Base-by-base conservation (phyloP, 2,888 invertebrate genomes). In the Aporophyla lueneburgensis region DNA sequence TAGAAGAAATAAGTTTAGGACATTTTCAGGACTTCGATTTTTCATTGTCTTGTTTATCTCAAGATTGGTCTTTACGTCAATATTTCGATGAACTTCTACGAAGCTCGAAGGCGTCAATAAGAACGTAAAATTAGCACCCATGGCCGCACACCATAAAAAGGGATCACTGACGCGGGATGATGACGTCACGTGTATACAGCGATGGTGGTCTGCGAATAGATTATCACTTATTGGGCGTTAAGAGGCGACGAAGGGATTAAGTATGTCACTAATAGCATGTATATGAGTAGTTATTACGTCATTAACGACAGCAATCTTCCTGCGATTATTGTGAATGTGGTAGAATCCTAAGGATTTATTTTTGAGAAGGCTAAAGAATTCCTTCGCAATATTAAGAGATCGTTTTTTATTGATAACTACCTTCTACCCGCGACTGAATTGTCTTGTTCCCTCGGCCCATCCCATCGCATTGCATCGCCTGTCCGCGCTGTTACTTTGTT, bases 201-300 rank as follows among this genome's bases (percentile, higher is more conserved):
- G 59, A 58, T 49, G 14, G 86, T 71, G 78, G 67, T 71, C 77
- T 51, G 63, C 54, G 63, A 83, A 83, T 86, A 86, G 78, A 76
- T 67, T 83, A 53, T 53, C 33, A n/a, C 58, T 66, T 58, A 65
- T 56, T 53, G 33, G 27, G 21, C 67, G 51, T 51, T 54, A 69
- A 58, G 68, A 69, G 51, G 54, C 65, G 24, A 49, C 46, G 46
- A 70, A 46, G 51, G 49, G 66, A 82, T 65, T 73, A 33, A 33
- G 33, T 33, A 49, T 62, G 33, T 80, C 67, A 67, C 27, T 59
- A 40, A 27, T 7, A 63, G 14, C 51, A 49, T 71, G 43, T 21
- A 61, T 33, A 19, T 49, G 5, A 27, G 40, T 49, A 58, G 14
- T 19, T 19, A n/a, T 40, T 40, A 70, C 51, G 46, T 61, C 54